phyloP scores from a whole-genome alignment of 2,888 invertebrate species.

The Noctua fimbriata region DNA sequence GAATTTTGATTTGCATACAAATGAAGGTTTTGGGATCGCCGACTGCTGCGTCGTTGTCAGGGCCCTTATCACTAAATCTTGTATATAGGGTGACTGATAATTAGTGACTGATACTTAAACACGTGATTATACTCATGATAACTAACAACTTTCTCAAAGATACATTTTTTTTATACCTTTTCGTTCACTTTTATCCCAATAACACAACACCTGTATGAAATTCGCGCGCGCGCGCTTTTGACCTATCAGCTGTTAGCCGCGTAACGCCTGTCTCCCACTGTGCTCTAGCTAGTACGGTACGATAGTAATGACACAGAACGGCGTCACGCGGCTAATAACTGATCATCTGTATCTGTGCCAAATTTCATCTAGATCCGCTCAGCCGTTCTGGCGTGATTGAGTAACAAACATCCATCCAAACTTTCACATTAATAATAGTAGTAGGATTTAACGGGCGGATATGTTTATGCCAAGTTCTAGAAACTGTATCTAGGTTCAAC shows the following conservation, averaged over 20 bases:
- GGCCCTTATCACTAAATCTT: constrained; percentile 13
- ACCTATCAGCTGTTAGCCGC: too few species aligned
- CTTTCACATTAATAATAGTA: not conserved
- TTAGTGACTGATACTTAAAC: too few species aligned
- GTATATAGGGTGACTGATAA: not conserved
- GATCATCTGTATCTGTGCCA: not conserved
- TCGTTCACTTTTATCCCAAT: too few species aligned
- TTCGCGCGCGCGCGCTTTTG: too few species aligned
- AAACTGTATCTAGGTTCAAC: constrained; percentile 20
- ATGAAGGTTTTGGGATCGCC: constrained; percentile 37
- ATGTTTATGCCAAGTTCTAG: not conserved
- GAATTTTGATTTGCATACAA: constrained; percentile 51
- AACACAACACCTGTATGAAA: too few species aligned
- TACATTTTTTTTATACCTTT: too few species aligned
- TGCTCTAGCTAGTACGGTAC: too few species aligned
- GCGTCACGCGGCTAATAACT: too few species aligned
- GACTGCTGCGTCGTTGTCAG: constrained; percentile 14
- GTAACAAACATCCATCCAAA: not conserved
- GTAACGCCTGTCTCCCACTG: too few species aligned
- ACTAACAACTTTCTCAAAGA: too few species aligned
- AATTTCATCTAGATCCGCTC: not conserved
- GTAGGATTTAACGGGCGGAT: not conserved
- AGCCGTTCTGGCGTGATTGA: not conserved
- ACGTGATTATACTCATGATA: too few species aligned
- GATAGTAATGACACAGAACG: too few species aligned